Evolutionary conservation across 2,113 vertebrate genomes (phyloP), one percentile per base, ranked within the genome.

Genomic region (Hyperopisus bebe): DNA sequence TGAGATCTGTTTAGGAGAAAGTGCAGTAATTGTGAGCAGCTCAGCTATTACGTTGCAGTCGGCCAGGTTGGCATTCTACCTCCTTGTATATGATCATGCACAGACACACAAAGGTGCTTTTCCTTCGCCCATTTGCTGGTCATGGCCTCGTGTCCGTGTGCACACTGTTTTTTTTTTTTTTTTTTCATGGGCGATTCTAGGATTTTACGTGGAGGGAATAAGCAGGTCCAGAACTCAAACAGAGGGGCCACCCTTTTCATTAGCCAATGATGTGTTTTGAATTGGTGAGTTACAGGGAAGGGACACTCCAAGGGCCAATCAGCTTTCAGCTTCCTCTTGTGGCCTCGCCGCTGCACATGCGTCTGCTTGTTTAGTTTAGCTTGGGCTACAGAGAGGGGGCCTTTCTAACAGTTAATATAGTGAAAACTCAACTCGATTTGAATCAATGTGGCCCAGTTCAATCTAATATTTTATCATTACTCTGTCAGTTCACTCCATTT

Each of bases 1-100:
- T 88, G 82, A 91, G 91, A 91, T 62, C 87, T 66, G 24, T 90
- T 35, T 51, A 58, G 90, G 86, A 84, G 86, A 44, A 44, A 42
- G 51, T 39, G 58, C 86, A 90, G 90, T 92, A 92, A 92, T 91
- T 92, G 91, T 89, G 87, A 91, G 86, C 88, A 88, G 91, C 62
- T 70, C 90, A 74, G 89, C 90, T 91, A 91, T 93, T 91, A 91
- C 90, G 90, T 93, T 90, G 92, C 86, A 77, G 62, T 86, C 85
- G 90, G 89, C 90, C 70, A 77, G 19, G 70, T 31, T 91, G 90
- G 66, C 39, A 55, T 87, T 15, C 86, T 62, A 58, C 39, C 51
- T 86, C 13, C 47, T 62, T 53, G 58, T 47, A 89, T 90, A 91
- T 91, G 85, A 39, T 39, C 31, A 74, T 39, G 13, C 70, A 39